Base-by-base conservation (phyloP, 2,113 vertebrate species). In the Nestor notabilis region DNA sequence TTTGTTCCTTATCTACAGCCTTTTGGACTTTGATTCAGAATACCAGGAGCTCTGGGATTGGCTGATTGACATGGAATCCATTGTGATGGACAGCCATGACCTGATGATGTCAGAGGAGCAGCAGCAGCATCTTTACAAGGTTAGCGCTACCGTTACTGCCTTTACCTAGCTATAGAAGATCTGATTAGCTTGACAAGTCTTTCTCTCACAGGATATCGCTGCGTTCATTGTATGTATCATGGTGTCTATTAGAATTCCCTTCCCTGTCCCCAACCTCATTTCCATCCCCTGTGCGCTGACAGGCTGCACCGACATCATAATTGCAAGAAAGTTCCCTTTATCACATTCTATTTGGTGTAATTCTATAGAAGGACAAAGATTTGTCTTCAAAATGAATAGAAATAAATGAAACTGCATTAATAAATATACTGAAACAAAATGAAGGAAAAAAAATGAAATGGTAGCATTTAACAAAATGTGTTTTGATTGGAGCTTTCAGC, bases 41-140 rank as follows among this genome's bases (percentile, higher is more conserved):
- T 99, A 99, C 97, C 99, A 99, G 98, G 99, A 99, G 98, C 98
- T 99, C 94, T 99, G 99, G 99, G 99, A 99, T 98, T 99, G 99
- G 99, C 98, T 99, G 98, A 99, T 99, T 99, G 99, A 99, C 98
- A 99, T 99, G 99, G 99, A 99, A 96, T 99, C 99, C 97, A 99
- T 99, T 6, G 99, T 99, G 96, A 99, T 98, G 90, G 99, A 99
- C 98, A 99, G 99, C 97, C 99, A 99, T 83, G 99, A 99, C 98
- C 98, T 99, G 98, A 99, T 99, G 99, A 99, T 99, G 99, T 99
- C 99, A 98, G 99, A 99, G 97, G 99, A 99, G 95, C 99, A 99
- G 98, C 99, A 99, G 97, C 98, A 98, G 97, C 99, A 99, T 97
- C 99, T 99, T 97, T 99, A 99, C 98, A 99, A 99, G 99, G 99